Evolutionary conservation across 2,888 invertebrate genomes (phyloP).

Genomic region (Entomobrya proxima): DNA sequence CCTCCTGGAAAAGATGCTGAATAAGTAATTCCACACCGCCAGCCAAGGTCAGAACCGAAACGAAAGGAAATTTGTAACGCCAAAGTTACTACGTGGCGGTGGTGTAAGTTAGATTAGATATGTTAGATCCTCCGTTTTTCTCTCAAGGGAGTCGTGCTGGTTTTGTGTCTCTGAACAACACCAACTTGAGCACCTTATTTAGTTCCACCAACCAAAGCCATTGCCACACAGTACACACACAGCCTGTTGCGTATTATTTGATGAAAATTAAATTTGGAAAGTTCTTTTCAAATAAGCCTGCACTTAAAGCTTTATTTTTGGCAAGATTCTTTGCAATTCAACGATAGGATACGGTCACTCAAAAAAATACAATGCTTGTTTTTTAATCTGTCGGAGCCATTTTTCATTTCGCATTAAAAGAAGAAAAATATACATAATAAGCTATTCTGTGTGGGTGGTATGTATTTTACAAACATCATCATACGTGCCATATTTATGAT

Average conservation of each 20-base stretch:
- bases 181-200: too few relatives aligned
- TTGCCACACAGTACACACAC: not conserved
- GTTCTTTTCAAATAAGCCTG: too few relatives aligned
- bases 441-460: conserved; percentile 43
- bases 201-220: not conserved
- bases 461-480: not conserved
- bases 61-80: conserved; percentile 19
- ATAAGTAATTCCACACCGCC: not conserved
- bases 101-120: not conserved
- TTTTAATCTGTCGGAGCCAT: not conserved
- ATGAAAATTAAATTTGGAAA: conserved; percentile 1
- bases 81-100: too few relatives aligned
- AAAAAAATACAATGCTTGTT: not conserved
- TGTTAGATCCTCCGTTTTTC: not conserved
- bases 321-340: not conserved
- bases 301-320: too few relatives aligned
- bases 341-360: not conserved
- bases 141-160: not conserved
- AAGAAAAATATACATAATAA: not conserved
- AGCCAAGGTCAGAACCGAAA: conserved; percentile 16
- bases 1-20: not conserved
- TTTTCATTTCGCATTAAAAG: not conserved
- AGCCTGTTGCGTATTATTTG: not conserved
- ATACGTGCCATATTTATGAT: conserved; percentile 27
- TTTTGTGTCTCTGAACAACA: not conserved